Percentiles rank a stretch among this genome's conserved stretches.
Conservation (phyloP, 1,140 invertebrate species). For the Drosophila sp. region DNA sequence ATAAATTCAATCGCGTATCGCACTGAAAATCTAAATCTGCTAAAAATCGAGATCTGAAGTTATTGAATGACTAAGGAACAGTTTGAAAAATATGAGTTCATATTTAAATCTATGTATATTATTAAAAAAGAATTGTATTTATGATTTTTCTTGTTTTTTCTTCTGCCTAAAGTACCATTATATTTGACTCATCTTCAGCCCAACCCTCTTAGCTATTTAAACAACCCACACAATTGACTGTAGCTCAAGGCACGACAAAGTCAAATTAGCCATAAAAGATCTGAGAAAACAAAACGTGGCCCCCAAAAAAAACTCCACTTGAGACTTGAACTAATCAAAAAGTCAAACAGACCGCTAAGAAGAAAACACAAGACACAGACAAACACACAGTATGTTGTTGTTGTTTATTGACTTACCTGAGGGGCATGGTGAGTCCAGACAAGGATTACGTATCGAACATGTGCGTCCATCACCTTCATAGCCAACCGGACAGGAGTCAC, state of each 20-base stretch:
- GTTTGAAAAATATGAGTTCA: too few species aligned
- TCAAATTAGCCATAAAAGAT: slow-evolving; percentile 72
- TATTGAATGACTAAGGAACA: too few species aligned
- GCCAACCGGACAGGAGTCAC: slow-evolving; percentile 93
- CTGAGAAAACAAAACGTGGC: slow-evolving; percentile 39
- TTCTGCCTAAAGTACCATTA: background rate
- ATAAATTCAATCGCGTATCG: too few species aligned
- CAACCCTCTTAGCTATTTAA: slow-evolving; percentile 19
- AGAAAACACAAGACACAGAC: slow-evolving; percentile 8
- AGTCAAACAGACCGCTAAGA: slow-evolving; percentile 52
- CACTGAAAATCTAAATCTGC: too few species aligned
- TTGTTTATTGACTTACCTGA: slow-evolving; percentile 85
- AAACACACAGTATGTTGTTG: slow-evolving; percentile 15
- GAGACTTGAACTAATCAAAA: slow-evolving; percentile 45
- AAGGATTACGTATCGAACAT: slow-evolving; percentile 89
- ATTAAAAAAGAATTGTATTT: background rate
- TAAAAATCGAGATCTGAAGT: too few species aligned
- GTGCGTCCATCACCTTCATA: slow-evolving; percentile 92
- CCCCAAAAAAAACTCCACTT: slow-evolving; percentile 51
- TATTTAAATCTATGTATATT: background rate
- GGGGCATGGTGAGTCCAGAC: slow-evolving; percentile 91
- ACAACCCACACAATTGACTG: slow-evolving; percentile 32
- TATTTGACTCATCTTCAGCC: slow-evolving; percentile 12
- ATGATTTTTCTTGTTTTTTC: background rate
- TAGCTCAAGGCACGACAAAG: slow-evolving; percentile 51